Conservation (phyloP, 2,888 invertebrate genomes). For the Macrosiphum euphorbiae region DNA sequence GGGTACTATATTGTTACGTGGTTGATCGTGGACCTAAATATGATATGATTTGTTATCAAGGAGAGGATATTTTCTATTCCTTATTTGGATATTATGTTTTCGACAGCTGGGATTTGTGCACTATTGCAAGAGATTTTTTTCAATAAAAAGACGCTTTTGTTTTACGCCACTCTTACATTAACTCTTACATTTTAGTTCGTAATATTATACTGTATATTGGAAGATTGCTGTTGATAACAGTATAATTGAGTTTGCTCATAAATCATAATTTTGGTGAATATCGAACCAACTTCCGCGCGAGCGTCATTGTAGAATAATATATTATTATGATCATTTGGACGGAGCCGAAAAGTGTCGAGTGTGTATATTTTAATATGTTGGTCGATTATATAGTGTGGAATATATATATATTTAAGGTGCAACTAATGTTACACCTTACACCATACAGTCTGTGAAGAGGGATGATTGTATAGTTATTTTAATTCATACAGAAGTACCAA, state of each 20-base stretch:
- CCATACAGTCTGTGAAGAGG: neutral
- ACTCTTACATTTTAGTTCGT: too few species aligned
- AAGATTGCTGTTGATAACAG: too few species aligned
- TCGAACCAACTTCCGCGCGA: neutral
- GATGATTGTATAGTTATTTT: neutral
- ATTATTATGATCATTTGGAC: neutral
- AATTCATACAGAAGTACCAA: neutral
- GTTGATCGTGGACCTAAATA: neutral
- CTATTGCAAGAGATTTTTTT: too few species aligned
- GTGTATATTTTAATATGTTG: neutral
- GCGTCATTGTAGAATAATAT: neutral
- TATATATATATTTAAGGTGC: too few species aligned
- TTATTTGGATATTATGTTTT: neutral
- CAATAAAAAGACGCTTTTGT: too few species aligned
- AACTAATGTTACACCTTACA: too few species aligned
- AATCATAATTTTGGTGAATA: neutral
- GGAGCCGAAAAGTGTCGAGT: neutral
- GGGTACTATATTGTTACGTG: neutral
- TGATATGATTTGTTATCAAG: neutral
- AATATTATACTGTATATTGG: too few species aligned
- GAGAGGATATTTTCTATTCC: neutral
- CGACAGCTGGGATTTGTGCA: neutral
- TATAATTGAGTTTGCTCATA: too few species aligned
- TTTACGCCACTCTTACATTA: too few species aligned
- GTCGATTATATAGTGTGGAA: neutral